Base-by-base conservation (phyloP, 2,888 invertebrate species). In the Eupithecia insigniata region DNA sequence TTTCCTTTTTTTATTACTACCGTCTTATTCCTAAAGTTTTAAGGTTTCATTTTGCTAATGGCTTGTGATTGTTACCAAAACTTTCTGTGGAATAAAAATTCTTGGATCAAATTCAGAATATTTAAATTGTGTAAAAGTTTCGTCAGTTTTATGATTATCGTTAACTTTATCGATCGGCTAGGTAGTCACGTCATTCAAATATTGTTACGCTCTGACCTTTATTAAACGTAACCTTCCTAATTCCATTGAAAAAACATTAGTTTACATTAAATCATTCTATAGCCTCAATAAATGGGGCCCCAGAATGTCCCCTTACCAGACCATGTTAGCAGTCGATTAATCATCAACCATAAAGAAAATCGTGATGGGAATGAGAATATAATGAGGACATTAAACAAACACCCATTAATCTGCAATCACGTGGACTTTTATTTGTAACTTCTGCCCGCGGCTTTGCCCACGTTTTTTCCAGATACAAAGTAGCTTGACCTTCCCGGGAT, bases 321-420 rank as follows among this genome's bases (percentile, higher is more conserved):
- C 80, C 78, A 66, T 78, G 75, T 79, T 75, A 69, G 78, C 72
- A 65, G 36, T 58, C 75, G 73, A 81, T 83, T 82, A 79, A 81
- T 82, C 80, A 81, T 79, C 66, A 72, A 76, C 76, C 67, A 60
- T 68, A 71, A 65, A 66, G 64, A 66, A 66, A 60, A 60, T 71
- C 81, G 78, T 79, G 80, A 72, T 67, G 46, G 6, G 78, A 79
- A 75, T 81, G 28, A 69, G 64, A 80, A 80, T 70, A 55, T 55
- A 66, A 70, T 18, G 61, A 62, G 32, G n/a, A 32, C 61, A 32
- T 55, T 12, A 14, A 55, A 55, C 55, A 55, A 55, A 14, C 2
- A 55, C 22, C 26, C 55, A 51, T 51, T 55, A 4, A 55, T 55
- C 22, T 55, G 26, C 51, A 22, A 51, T 51, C 51, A 51, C 2